These are phyloP conservation scores for Ictalurus punctatus DNA, from an alignment of 2,113 vertebrate species.

Conservation along the genomic window DNA sequence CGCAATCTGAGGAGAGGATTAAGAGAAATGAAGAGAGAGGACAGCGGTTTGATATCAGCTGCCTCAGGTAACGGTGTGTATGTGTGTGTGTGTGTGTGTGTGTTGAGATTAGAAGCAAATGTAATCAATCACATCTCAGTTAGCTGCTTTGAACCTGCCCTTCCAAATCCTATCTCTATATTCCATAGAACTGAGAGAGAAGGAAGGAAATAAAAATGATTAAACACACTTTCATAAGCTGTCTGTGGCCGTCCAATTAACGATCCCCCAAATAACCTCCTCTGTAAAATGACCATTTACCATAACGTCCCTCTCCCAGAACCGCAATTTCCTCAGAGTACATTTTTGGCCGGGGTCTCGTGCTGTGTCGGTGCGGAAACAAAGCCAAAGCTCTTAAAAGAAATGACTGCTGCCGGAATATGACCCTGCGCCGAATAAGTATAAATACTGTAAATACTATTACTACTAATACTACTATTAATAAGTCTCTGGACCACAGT, in stretches of 20 bases:
- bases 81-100: neutral
- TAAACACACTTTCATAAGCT: neutral
- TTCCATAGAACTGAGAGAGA: neutral
- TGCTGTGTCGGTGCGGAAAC: slow-evolving; percentile 1
- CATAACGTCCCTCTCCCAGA: slow-evolving; percentile 5
- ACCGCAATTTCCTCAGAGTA: slow-evolving; percentile 41
- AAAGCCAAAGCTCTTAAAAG: neutral
- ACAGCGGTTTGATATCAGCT: neutral
- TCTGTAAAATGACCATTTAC: slow-evolving; percentile 5
- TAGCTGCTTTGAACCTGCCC: neutral
- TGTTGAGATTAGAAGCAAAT: neutral
- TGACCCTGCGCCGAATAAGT: neutral
- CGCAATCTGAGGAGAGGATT: slow-evolving; percentile 12
- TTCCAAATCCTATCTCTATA: neutral
- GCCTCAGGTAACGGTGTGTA: neutral
- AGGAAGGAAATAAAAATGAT: slow-evolving; percentile 18
- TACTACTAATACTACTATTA: neutral
- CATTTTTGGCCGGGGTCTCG: slow-evolving; percentile 33
- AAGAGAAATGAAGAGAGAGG: neutral
- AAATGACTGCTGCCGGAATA: neutral
- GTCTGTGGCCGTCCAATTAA: neutral
- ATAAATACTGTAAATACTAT: neutral
- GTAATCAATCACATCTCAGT: neutral
- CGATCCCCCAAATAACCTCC: neutral
- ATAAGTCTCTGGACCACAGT: neutral